Base-by-base conservation (phyloP, 2,888 invertebrate genomes). In the Heteropelma amictum region DNA sequence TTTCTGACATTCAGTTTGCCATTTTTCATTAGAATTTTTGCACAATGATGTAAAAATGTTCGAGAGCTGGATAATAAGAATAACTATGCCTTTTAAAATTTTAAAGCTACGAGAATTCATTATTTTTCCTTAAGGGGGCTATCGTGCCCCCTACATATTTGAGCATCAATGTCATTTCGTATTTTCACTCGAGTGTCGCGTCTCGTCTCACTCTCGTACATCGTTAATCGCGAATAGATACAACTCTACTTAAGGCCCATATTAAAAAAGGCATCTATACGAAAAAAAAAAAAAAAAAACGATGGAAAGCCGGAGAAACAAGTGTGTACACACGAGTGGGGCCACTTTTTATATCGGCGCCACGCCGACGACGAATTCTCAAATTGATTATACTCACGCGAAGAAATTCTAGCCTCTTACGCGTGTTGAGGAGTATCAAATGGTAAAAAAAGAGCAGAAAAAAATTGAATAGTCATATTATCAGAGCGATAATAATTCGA, bases 191-290 rank as follows among this genome's bases (percentile, higher is more conserved):
- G 33, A n/a, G 23, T 21, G 19, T 54, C 33, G 23, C n/a, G 23
- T 65, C 74, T 17, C 47, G 64, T 65, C 64, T 65, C 69, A 65
- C 33, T 30, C 51, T 64, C 51, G 12, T 70, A 64, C 58, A 54
- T 72, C 67, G 72, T 72, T 68, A 73, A 35, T 65, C 19, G n/a
- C n/a, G 60, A 47, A 49, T 47, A 40, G 47, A 47, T 67, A 67
- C 23, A 56, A 49, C 40, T 23, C 19, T 53, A 64, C 65, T 58
- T 49, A 23, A 21, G 33, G n/a, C n/a, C n/a, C n/a, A n/a, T n/a
- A n/a, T n/a, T n/a, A n/a, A n/a, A n/a, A n/a, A n/a, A n/a, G n/a
- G n/a, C n/a, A n/a, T 54, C 40, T 47, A 33, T 26, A 61, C 33
- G 30, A 40, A 10, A 51, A 30, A n/a, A 26, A 28, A 28, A 33